phyloP scores from a whole-genome alignment of 1,140 invertebrate species.

The Cephus cinctus region DNA sequence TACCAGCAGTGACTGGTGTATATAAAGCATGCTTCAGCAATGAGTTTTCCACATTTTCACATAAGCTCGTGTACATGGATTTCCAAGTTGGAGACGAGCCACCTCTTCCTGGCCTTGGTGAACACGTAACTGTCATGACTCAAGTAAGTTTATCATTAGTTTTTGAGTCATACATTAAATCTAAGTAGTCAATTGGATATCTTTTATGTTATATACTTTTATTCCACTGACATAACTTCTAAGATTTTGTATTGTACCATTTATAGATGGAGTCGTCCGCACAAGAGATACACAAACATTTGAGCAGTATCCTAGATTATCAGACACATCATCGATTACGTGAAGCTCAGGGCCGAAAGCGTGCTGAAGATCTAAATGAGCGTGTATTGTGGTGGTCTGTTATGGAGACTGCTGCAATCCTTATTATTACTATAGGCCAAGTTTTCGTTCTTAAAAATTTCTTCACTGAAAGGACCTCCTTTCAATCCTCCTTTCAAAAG shows the following conservation, averaged over 20 bases:
- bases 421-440: constrained; percentile 84
- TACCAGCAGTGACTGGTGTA: constrained; percentile 70
- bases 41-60: constrained; percentile 99
- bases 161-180: too few relatives aligned
- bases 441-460: constrained; percentile 92
- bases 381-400: constrained; percentile 91
- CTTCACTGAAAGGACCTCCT: constrained; percentile 83
- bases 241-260: constrained; percentile 14
- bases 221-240: constrained; percentile 14
- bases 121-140: constrained; percentile 92
- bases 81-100: constrained; percentile 93
- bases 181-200: background rate
- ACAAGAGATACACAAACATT: constrained; percentile 82
- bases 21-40: constrained; percentile 97
- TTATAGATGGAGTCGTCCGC: constrained; percentile 88
- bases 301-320: constrained; percentile 86
- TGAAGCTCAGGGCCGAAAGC: constrained; percentile 90
- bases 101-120: constrained; percentile 80
- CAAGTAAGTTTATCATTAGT: constrained; percentile 74
- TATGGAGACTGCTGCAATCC: constrained; percentile 81
- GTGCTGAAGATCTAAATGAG: constrained; percentile 94
- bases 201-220: constrained; percentile 1
- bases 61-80: constrained; percentile 99
- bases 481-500: constrained; percentile 32
- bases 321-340: constrained; percentile 95